These are phyloP conservation scores for Dromococcyx pavoninus DNA, from an alignment of 2,797 vertebrate genomes.

Conservation along the genomic window DNA sequence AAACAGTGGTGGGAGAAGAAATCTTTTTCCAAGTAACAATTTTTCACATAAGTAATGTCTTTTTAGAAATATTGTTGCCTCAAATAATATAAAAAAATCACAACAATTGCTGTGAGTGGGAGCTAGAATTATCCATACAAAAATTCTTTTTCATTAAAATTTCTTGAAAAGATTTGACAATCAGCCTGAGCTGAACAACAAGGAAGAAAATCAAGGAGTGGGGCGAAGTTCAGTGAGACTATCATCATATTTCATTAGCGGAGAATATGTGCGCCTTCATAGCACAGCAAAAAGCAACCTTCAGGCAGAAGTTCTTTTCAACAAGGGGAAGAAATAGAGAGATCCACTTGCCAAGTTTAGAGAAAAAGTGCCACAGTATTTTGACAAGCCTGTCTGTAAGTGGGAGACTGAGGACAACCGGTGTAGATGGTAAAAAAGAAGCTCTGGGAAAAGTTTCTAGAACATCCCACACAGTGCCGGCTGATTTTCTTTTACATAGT, in stretches of 20 bases:
- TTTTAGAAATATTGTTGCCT: background rate
- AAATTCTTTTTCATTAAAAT: background rate
- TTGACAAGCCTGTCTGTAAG: background rate
- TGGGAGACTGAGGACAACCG: background rate
- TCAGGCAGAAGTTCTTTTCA: background rate
- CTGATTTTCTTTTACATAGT: background rate
- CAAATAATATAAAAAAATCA: slow-evolving; percentile 1
- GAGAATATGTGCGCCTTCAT: accelerated
- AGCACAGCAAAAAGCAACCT: background rate
- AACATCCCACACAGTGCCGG: background rate
- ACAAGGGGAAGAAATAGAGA: background rate
- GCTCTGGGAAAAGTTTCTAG: background rate
- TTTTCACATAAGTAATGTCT: background rate
- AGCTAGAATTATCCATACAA: background rate
- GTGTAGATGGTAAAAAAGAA: background rate
- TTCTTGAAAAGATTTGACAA: slow-evolving; percentile 8
- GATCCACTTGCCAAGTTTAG: background rate
- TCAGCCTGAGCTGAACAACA: background rate
- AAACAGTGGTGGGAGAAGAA: slow-evolving; percentile 1
- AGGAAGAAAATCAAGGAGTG: background rate
- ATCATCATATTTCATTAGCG: background rate
- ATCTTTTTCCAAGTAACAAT: background rate
- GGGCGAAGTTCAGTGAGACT: background rate
- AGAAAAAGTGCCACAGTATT: background rate
- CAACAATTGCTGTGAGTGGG: background rate